Conservation (phyloP, 2,888 invertebrate genomes). For the Clunio marinus region DNA sequence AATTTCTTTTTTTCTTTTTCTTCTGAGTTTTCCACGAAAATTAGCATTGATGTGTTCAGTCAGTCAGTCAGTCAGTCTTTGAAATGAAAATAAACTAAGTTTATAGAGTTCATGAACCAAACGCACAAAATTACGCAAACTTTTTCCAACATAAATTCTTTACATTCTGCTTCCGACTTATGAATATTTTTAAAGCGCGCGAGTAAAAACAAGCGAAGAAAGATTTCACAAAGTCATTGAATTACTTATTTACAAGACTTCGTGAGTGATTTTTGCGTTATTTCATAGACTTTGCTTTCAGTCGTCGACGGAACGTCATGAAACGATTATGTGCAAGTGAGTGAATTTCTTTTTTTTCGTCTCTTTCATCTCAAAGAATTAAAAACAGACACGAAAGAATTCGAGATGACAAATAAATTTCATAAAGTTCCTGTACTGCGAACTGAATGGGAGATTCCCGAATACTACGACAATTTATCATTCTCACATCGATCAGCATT, state of each 20-base stretch:
- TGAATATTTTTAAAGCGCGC: too few relatives aligned
- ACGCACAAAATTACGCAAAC: too few relatives aligned
- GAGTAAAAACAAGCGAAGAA: too few relatives aligned
- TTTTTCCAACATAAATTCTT: too few relatives aligned
- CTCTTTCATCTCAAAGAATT: neutral
- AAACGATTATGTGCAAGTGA: neutral
- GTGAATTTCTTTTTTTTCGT: too few relatives aligned
- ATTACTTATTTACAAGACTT: conserved; percentile 11
- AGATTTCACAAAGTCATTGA: conserved; percentile 17
- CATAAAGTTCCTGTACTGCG: conserved; percentile 33
- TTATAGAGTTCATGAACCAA: too few relatives aligned
- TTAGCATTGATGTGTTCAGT: too few relatives aligned
- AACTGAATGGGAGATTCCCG: conserved; percentile 31
- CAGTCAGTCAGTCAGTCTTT: too few relatives aligned
- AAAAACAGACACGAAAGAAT: neutral
- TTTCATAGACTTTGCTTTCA: conserved; percentile 16
- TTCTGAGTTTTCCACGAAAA: too few relatives aligned
- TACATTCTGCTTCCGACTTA: too few relatives aligned
- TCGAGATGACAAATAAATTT: conserved; percentile 29
- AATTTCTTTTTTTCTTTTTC: too few relatives aligned
- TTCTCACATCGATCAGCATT: conserved; percentile 26
- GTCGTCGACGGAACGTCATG: conserved; percentile 28
- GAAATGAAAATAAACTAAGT: too few relatives aligned
- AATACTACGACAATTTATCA: conserved; percentile 21
- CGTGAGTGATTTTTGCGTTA: conserved; percentile 10